phyloP scores from a whole-genome alignment of 1,140 invertebrate genomes.

The Heterodera carotae region DNA sequence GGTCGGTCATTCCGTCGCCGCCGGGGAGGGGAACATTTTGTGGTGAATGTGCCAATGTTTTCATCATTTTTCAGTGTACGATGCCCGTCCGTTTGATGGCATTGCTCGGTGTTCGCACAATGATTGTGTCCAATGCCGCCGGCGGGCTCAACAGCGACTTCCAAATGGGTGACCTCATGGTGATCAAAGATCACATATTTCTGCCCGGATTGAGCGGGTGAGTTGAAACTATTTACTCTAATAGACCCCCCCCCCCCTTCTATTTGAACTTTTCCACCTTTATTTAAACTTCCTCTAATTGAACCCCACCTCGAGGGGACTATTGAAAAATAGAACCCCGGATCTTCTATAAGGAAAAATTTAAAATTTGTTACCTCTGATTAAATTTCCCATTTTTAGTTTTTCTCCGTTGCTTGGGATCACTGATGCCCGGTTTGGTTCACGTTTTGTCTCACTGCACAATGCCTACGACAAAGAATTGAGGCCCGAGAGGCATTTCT shows the following conservation, averaged over 20 bases:
- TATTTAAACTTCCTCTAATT: too few relatives aligned
- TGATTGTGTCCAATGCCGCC: constrained; percentile 63
- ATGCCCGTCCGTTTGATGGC: constrained; percentile 62
- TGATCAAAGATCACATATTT: constrained; percentile 67
- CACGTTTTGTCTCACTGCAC: constrained; percentile 69
- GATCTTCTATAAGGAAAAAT: too few relatives aligned
- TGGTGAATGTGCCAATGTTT: background rate
- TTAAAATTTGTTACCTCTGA: too few relatives aligned
- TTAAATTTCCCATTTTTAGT: background rate
- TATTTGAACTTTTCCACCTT: too few relatives aligned
- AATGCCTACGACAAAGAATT: constrained; percentile 67
- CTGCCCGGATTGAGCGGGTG: constrained; percentile 61
- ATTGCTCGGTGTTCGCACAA: constrained; percentile 55
- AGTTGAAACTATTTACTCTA: background rate
- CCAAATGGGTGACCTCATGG: constrained; percentile 64
- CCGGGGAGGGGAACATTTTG: too few relatives aligned
- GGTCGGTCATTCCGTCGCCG: constrained; percentile 37
- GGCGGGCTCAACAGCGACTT: constrained; percentile 65
- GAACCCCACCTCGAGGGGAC: too few relatives aligned
- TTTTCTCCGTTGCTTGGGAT: constrained; percentile 59
- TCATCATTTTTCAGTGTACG: constrained; percentile 52
- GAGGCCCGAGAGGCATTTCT: too few relatives aligned
- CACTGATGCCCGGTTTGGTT: constrained; percentile 68
- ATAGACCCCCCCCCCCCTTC: too few relatives aligned
- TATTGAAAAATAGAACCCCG: too few relatives aligned